Conservation (phyloP, 2,888 invertebrate species). For the Trichogramma evanescens region DNA sequence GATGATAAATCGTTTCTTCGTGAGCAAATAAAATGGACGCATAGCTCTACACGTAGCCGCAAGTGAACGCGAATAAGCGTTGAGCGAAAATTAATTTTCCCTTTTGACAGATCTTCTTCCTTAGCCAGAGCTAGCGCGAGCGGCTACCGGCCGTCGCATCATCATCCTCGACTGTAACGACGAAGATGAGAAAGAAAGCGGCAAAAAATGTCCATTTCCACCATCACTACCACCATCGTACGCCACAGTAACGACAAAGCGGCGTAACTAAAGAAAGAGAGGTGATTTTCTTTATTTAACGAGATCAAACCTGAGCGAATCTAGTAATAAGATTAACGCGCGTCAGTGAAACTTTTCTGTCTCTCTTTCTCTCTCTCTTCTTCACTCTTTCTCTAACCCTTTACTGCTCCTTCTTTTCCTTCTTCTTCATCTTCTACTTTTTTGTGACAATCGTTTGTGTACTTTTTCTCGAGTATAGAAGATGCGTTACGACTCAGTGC, state of each 20-base stretch:
- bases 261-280: slow-evolving; percentile 6
- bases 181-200: slow-evolving; percentile 4
- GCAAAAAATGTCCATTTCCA: neutral
- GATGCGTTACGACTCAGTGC: no score
- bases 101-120: slow-evolving; percentile 1
- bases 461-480: no score
- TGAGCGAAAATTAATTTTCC: slow-evolving; percentile 12
- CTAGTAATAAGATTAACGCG: slow-evolving; percentile 10
- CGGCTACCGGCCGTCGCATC: no score
- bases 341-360: neutral
- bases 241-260: neutral
- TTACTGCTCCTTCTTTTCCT: no score
- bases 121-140: no score
- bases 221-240: neutral
- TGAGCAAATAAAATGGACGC: slow-evolving; percentile 6
- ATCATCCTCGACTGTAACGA: slow-evolving; percentile 2
- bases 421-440: no score
- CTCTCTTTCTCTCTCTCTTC: neutral
- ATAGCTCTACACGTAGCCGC: neutral
- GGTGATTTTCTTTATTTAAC: slow-evolving; percentile 13
- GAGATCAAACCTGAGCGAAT: slow-evolving; percentile 2
- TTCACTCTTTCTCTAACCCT: neutral
- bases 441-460: no score
- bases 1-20: slow-evolving; percentile 14
- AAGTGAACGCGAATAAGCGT: no score